Evolutionary conservation across 1,140 invertebrate genomes (phyloP), one percentile per base, ranked within the genome.

Genomic region (Varroa destructor): DNA sequence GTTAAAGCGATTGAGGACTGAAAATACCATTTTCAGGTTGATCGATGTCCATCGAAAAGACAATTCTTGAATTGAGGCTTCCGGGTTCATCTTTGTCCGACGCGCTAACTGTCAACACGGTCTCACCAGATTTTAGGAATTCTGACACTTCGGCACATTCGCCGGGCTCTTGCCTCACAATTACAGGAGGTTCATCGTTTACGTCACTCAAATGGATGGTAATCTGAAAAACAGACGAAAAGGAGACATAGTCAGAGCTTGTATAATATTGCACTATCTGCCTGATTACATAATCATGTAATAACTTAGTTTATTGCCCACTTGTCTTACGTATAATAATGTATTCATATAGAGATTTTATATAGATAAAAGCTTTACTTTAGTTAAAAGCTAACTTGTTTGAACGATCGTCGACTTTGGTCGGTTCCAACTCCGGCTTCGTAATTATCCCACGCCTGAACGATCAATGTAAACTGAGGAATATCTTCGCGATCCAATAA

Each of bases 371-470:
- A 8, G 46, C 4, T 51, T 3, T 51, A 51, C 8, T 51, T 8
- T 3, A 51, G 4, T 51, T 3, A 51, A 51, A 51, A 51, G 46
- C 87, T 85, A 55, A 93, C 86, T 79, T 93, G 90, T 80, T 92
- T 92, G 77, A 93, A 93, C 14, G 90, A 88, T 79, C 93, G 93
- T 71, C 91, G 83, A 76, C 89, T 92, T 78, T 94, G 90, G 3
- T 89, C 90, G 71, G 86, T 86, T n/a, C 87, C 83, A 77, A 90
- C 91, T 1, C 91, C 90, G 79, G 89, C 93, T 77, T 93, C 89
- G 80, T 93, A 93, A 80, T 94, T 94, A 78, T 95, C 92, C 89
- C 90, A 93, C 0, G 90, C 91, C 80, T 95, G 90, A 10, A 93
- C 87, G 0, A 94, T 87, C 8, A 95, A 80, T 73, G 87, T 85